Evolutionary conservation across 2,113 vertebrate species (phyloP), one percentile per base, ranked within the genome.

Genomic region (Lamprologus lemairii): DNA sequence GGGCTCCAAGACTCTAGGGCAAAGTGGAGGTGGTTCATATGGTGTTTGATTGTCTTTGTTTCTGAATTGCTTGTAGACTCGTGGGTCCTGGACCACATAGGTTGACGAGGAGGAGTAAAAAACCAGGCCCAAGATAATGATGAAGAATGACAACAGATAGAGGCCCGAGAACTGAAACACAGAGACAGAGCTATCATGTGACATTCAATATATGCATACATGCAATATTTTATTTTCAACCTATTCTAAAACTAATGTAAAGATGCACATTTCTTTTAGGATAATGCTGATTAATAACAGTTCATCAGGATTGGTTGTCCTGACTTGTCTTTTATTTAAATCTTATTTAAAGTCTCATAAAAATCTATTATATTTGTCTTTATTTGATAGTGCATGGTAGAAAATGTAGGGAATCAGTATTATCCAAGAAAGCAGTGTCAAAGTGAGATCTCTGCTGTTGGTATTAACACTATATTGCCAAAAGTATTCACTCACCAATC

Each of bases 41-140:
- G 97, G 31, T 1, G 9, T 42, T 80, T 81, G 97, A 91, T 96
- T 97, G 0, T 96, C 96, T n/a, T 97, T 96, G 54, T 99, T 98
- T 86, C 97, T 97, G 80, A 99, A 99, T 94, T 99, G 98, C 97
- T 98, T 99, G 96, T 99, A 99, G 86, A 99, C 98, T 1, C 98
- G 97, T 7, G 98, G 98, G 91, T 99, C 97, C 93, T 99, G 98
- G 93, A 97, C 98, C 81, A 97, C 96, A 5, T 98, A 99, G 2
- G 98, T 99, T 63, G 98, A 97, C 0, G 97, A 98, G 87, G 98
- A 98, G 65, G 96, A 96, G 95, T 99, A 99, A 63, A 99, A 95
- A 85, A 98, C 95, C 95, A 99, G 96, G 89, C 98, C 98, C 73
- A 98, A 94, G 53, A 98, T 95, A 87, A 99, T 98, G 88, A 98